phyloP scores from a whole-genome alignment of 2,797 vertebrate species.

The Sylvilagus floridanus region DNA sequence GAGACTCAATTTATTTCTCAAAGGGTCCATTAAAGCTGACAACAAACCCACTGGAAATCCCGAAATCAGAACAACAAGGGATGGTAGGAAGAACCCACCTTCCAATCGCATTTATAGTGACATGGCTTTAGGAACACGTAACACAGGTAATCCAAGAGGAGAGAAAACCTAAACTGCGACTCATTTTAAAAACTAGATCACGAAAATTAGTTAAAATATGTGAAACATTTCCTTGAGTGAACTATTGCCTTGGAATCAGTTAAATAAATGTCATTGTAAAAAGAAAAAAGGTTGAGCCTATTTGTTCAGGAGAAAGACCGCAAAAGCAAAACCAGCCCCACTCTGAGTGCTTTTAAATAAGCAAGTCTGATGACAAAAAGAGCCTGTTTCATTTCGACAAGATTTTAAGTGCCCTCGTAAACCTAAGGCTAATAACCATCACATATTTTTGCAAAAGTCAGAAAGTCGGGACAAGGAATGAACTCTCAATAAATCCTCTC shows the following conservation, averaged over 20 bases:
- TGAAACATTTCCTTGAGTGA: constrained; percentile 43
- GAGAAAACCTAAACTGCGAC: neutral
- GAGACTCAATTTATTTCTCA: constrained; percentile 52
- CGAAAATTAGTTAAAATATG: constrained; percentile 47
- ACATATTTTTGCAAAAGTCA: constrained; percentile 69
- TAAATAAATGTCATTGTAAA: constrained; percentile 38
- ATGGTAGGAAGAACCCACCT: neutral
- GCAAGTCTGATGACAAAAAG: constrained; percentile 25
- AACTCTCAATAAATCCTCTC: constrained; percentile 67
- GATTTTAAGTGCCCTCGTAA: constrained; percentile 72
- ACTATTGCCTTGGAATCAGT: neutral
- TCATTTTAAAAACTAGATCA: constrained; percentile 48
- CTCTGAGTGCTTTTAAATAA: constrained; percentile 28
- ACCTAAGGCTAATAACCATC: constrained; percentile 61
- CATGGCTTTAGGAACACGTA: neutral
- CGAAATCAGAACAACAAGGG: constrained; percentile 12
- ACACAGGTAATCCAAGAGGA: neutral
- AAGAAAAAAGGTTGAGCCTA: neutral
- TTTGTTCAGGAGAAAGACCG: constrained; percentile 62
- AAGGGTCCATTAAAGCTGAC: constrained; percentile 63
- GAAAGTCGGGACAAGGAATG: constrained; percentile 66
- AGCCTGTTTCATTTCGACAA: constrained; percentile 74
- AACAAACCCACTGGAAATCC: constrained; percentile 52
- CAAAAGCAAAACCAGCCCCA: constrained; percentile 31
- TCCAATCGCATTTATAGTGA: neutral